A percentile compares a stretch with the other conserved stretches of the same genome.
These are phyloP conservation scores for Potamarius usumacintae DNA, from an alignment of 2,113 vertebrate species.

Conservation along the genomic window DNA sequence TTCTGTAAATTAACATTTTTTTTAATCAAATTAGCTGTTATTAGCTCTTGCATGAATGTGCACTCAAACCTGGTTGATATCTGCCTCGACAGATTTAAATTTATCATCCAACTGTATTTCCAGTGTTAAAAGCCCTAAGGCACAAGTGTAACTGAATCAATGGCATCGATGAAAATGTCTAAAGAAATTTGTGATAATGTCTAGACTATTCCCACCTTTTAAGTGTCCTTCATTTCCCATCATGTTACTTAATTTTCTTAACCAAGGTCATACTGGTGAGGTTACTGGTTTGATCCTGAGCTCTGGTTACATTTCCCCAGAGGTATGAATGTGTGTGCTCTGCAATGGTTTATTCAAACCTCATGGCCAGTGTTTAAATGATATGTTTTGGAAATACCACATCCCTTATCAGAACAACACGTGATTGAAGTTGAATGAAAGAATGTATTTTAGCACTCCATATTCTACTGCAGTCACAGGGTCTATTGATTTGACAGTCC, in stretches of 20 bases:
- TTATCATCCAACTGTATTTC: neutral
- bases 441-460: neutral
- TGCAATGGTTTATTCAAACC: neutral
- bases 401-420: neutral
- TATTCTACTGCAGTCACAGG: neutral
- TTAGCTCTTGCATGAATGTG: neutral
- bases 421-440: neutral
- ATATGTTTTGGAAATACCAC: neutral
- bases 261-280: too few relatives aligned
- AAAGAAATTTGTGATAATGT: neutral
- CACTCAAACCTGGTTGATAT: neutral
- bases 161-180: neutral
- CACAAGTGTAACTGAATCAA: neutral
- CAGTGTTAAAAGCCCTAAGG: neutral
- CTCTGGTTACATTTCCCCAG: neutral
- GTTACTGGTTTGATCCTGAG: neutral
- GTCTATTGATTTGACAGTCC: constrained; percentile 7
- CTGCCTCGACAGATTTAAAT: neutral
- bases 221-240: neutral
- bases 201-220: neutral
- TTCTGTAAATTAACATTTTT: neutral
- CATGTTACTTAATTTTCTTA: neutral
- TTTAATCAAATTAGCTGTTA: neutral
- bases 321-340: neutral
- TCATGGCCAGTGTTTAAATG: neutral